phyloP scores from a whole-genome alignment of 2,888 invertebrate genomes.

The Drosophila dives region DNA sequence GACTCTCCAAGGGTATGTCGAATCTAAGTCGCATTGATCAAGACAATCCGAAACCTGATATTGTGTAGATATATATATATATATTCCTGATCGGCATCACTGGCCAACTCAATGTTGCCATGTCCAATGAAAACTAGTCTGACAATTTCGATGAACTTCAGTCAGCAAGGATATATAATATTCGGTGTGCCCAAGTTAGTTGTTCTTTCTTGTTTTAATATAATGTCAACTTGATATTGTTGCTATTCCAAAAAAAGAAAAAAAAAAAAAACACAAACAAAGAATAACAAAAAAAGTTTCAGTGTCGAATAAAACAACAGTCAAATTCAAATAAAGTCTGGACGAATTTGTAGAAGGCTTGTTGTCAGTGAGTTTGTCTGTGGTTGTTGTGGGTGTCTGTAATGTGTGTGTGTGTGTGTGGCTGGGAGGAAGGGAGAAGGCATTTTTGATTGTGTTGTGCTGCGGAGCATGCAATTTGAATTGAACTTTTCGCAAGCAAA shows the following conservation, averaged over 20 bases:
- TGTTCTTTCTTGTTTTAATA: conserved; percentile 15
- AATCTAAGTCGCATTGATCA: neutral
- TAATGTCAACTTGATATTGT: conserved; percentile 9
- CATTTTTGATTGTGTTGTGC: conserved; percentile 61
- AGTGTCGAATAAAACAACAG: conserved; percentile 45
- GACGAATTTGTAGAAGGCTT: conserved; percentile 8
- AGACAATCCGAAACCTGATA: too few species aligned
- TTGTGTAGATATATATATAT: neutral
- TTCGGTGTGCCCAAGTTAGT: neutral
- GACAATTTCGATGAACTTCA: neutral
- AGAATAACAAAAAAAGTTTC: conserved; percentile 14
- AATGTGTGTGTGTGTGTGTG: neutral
- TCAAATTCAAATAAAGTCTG: conserved; percentile 49
- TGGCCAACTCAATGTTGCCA: neutral
- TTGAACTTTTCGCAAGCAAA: conserved; percentile 73
- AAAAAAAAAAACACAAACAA: neutral
- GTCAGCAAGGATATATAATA: neutral
- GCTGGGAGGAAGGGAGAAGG: neutral
- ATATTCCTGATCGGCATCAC: neutral
- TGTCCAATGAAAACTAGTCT: neutral
- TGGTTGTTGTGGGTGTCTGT: neutral
- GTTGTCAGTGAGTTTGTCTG: neutral
- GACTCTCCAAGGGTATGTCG: neutral
- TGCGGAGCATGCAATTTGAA: conserved; percentile 74
- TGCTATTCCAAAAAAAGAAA: neutral